A percentile compares a stretch with the other conserved stretches of the same genome.
Evolutionary conservation across 2,888 invertebrate genomes (phyloP).

Genomic region (Tipula unca): DNA sequence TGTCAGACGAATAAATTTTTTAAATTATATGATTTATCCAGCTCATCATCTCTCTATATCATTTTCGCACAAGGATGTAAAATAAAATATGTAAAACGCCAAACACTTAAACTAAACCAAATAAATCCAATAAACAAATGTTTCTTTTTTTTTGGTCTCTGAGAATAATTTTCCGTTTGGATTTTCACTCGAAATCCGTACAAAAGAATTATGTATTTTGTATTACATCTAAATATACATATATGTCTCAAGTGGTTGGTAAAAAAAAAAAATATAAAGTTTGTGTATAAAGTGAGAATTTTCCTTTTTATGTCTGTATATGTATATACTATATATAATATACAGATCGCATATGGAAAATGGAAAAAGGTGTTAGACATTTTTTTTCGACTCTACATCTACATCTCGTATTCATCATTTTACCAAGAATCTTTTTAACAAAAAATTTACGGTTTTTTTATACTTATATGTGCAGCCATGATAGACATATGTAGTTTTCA

Average conservation of each 20-base stretch:
- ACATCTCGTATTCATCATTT: not conserved
- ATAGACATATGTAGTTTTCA: not conserved
- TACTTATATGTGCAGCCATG: not conserved
- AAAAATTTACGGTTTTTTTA: not conserved
- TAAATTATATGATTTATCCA: not conserved
- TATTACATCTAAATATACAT: not conserved
- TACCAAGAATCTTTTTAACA: not conserved
- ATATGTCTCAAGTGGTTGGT: not conserved
- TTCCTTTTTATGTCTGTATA: not conserved
- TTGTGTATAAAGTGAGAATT: not conserved
- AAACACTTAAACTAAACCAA: not conserved
- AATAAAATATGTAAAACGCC: not conserved
- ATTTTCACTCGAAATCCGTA: not conserved
- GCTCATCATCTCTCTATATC: not conserved
- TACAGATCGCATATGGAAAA: not conserved
- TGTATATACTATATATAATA: not conserved
- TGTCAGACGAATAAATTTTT: not conserved
- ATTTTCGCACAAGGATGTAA: not conserved
- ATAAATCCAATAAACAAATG: not conserved
- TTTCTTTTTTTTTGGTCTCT: not conserved
- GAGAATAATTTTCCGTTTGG: not conserved
- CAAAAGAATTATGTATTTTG: not conserved
- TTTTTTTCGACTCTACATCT: not conserved
- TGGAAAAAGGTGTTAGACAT: not conserved
- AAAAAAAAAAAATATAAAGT: not conserved